Percentiles rank a stretch among this genome's conserved stretches.
phyloP scores from a whole-genome alignment of 2,113 vertebrate genomes.

The Pollachius pollachius region DNA sequence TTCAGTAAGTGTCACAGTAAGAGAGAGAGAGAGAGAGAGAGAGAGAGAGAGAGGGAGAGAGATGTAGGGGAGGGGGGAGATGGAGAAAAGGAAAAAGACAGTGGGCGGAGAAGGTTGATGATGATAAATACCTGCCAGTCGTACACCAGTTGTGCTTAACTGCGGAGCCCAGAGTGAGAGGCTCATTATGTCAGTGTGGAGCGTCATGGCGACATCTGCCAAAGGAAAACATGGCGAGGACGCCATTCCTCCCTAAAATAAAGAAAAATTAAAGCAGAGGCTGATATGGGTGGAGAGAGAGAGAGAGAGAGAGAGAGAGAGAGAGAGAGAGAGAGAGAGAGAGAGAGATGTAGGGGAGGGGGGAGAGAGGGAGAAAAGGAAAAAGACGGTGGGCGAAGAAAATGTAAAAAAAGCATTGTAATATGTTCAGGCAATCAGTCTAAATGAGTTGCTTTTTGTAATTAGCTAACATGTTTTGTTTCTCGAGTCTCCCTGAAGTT shows the following conservation, averaged over 20 bases:
- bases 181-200: conserved; percentile 58
- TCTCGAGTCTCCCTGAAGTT: conserved; percentile 68
- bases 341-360: not conserved
- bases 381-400: not conserved
- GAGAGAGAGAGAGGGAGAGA: no score
- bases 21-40: no score
- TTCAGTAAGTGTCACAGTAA: no score
- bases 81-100: no score
- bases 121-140: conserved; percentile 66
- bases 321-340: not conserved
- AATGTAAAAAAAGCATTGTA: conserved; percentile 9
- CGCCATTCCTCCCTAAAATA: conserved; percentile 46
- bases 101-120: conserved; percentile 31
- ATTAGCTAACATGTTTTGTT: conserved; percentile 75
- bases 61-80: no score
- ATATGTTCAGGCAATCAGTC: conserved; percentile 70
- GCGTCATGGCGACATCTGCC: conserved; percentile 59
- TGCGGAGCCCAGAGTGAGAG: conserved; percentile 46
- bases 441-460: conserved; percentile 73
- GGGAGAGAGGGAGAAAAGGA: conserved; percentile 15
- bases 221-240: conserved; percentile 47
- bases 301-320: conserved; percentile 21
- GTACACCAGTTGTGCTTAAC: conserved; percentile 64
- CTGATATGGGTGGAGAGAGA: not conserved
- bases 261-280: conserved; percentile 39